These are phyloP conservation scores for Neogale vison DNA, from an alignment of 2,113 vertebrate genomes.

Conservation along the genomic window DNA sequence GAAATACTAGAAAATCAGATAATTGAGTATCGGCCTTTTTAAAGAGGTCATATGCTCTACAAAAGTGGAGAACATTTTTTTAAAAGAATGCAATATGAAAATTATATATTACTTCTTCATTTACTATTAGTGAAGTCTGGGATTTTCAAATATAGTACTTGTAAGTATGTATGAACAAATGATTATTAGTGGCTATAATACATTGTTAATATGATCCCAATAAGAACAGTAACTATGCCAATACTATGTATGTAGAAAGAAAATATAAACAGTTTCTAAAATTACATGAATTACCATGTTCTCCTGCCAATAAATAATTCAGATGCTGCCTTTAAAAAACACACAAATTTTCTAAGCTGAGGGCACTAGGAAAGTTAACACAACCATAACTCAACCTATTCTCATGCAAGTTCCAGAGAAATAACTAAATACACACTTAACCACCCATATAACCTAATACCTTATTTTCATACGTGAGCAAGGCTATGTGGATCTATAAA, in stretches of 20 bases:
- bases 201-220: not conserved
- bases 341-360: slow-evolving; percentile 30
- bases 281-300: not conserved
- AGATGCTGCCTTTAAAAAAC: not conserved
- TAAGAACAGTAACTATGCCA: slow-evolving; percentile 7
- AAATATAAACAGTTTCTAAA: slow-evolving; percentile 38
- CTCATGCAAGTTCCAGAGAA: slow-evolving; percentile 30
- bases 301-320: slow-evolving; percentile 34
- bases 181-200: not conserved
- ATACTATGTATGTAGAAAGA: not conserved
- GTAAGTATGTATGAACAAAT: not conserved
- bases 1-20: slow-evolving; percentile 22
- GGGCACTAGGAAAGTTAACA: not conserved
- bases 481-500: not conserved
- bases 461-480: slow-evolving; percentile 26
- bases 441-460: not conserved
- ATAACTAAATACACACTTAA: slow-evolving; percentile 27
- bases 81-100: slow-evolving; percentile 40
- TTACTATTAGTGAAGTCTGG: not conserved
- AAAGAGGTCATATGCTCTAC: not conserved
- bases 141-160: slow-evolving; percentile 43
- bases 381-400: not conserved
- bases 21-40: not conserved
- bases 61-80: not conserved
- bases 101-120: slow-evolving; percentile 44